Base-by-base conservation (phyloP, 1,140 invertebrate species). In the Drosophila pseudoananassae region DNA sequence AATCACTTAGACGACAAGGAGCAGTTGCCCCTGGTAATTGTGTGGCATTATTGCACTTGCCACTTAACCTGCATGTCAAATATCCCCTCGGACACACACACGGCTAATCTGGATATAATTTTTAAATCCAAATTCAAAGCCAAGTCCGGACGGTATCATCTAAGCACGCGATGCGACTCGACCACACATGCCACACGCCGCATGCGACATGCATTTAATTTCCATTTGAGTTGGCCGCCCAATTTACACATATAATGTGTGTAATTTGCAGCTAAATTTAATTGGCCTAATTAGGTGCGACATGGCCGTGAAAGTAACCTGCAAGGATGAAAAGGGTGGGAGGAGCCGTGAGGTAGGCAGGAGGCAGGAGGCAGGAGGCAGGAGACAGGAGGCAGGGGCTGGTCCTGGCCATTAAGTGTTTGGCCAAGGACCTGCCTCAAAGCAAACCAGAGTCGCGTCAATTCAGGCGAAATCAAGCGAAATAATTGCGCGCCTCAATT, bases 191-290 rank as follows among this genome's bases (percentile, higher is more conserved):
- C 23, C 40, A 36, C 53, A 47, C 9, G 54, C 51, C 51, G 9
- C 45, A 54, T 52, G 58, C 53, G 56, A 50, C 45, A 50, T 61
- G 63, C 57, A 43, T 65, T 50, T 31, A 63, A 65, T 43, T 65
- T 63, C 33, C 23, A 43, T 63, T 50, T 43, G 17, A 43, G 45
- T 23, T 33, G 33, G 17, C 46, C 63, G 33, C 63, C 58, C 58
- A 66, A 66, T 63, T 63, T 51, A 27, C 63, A 66, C 46, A 63
- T 51, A 51, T 66, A 66, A 66, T 40, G 63, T 33, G 56, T 63
- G 58, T 61, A 63, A 66, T 51, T 66, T 63, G 57, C 63, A 63
- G 63, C 63, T 66, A 63, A 31, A 63, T 63, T 66, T 66, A 66
- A 66, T 66, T 66, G 63, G 63, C 46, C 46, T 51, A 63, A 66